These are phyloP conservation scores for Carassius carassius DNA, from an alignment of 2,113 vertebrate species.

Conservation along the genomic window DNA sequence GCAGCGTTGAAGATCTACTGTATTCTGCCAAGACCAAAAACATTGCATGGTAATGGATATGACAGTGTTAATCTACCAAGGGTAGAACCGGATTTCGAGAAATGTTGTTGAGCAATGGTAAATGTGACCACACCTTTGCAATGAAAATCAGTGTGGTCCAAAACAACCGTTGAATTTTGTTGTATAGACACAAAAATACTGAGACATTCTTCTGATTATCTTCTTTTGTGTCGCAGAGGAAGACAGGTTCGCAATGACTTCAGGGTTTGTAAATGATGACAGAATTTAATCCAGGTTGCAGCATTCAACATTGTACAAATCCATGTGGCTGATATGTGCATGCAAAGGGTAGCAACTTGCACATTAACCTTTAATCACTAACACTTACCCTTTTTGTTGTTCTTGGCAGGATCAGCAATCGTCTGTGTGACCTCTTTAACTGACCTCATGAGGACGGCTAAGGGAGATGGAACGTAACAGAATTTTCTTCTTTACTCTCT, in stretches of 20 bases:
- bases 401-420: conserved; percentile 23
- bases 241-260: neutral
- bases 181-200: neutral
- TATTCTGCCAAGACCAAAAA: no score
- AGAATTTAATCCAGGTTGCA: neutral
- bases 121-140: neutral
- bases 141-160: neutral
- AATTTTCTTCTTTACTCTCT: conserved; percentile 61
- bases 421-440: neutral
- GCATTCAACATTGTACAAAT: conserved; percentile 1
- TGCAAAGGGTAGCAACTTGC: neutral
- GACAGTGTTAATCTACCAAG: no score
- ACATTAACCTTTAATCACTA: conserved; percentile 4
- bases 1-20: no score
- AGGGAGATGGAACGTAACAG: conserved; percentile 81
- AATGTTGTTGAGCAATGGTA: neutral
- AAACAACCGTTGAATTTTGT: neutral
- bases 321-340: neutral
- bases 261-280: neutral
- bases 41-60: no score
- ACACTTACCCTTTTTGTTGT: neutral
- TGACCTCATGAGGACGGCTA: conserved; percentile 55
- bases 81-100: neutral
- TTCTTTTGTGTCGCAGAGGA: neutral
- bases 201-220: neutral